Percentiles rank a stretch among this genome's conserved stretches.
These are phyloP conservation scores for Myopa testacea DNA, from an alignment of 2,888 invertebrate species.

Conservation along the genomic window DNA sequence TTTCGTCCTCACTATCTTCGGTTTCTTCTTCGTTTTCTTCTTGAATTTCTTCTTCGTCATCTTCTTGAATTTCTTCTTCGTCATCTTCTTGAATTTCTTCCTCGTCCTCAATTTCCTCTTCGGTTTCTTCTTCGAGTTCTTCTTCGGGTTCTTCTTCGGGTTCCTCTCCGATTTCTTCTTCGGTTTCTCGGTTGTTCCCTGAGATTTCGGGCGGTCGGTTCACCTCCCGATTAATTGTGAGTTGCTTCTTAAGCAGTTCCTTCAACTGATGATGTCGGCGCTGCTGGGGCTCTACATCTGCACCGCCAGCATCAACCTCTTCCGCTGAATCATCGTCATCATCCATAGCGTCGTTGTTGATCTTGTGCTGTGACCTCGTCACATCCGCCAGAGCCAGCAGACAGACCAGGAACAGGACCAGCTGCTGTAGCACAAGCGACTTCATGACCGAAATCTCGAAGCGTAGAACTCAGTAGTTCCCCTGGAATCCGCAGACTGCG, in stretches of 20 bases:
- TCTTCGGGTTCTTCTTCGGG: too few relatives aligned
- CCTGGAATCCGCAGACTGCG: neutral
- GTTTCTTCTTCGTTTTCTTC: neutral
- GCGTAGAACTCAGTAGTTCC: neutral
- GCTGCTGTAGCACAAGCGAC: neutral
- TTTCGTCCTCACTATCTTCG: neutral
- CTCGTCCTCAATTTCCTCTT: too few relatives aligned
- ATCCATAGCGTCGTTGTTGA: neutral
- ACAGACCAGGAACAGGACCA: neutral
- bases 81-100: neutral
- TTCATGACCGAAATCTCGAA: neutral
- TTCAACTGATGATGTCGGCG: neutral
- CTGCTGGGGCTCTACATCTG: neutral
- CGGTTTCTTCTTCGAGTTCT: neutral
- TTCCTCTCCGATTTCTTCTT: neutral
- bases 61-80: too few relatives aligned
- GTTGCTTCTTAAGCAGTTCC: neutral
- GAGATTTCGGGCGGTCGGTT: neutral
- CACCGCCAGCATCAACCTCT: neutral
- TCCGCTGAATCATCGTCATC: neutral
- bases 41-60: neutral
- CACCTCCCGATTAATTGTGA: neutral
- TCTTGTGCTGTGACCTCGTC: neutral
- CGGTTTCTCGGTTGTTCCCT: neutral
- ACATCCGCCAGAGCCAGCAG: neutral